Base-by-base conservation (phyloP, 2,888 invertebrate species). In the Flexamia atlantica region DNA sequence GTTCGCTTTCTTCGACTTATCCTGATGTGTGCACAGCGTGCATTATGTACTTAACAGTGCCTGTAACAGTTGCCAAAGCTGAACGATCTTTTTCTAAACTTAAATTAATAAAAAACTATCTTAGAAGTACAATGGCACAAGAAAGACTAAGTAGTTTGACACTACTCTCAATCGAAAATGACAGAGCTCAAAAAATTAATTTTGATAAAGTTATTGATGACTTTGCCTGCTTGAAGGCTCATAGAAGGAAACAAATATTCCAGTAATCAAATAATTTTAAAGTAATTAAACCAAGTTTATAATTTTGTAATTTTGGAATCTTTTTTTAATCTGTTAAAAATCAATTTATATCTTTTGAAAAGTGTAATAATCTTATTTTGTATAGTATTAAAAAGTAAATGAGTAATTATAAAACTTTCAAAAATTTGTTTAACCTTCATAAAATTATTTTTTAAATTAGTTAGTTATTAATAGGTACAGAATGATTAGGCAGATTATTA, bases 21-120 rank as follows among this genome's bases (percentile, higher is more conserved):
- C 74, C 74, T 72, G 74, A 72, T 36, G 32, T 72, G 14, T 40
- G 74, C 32, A 72, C 74, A 72, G 74, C 32, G 14, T 72, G 74
- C 32, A 72, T 72, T 25, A 72, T 72, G 74, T 72, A 72, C 25
- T 28, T 64, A 25, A 64, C 64, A 23, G 64, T 64, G 23, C 64
- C 64, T 64, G 64, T 64, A 20, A 64, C 64, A 5, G 64, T 36
- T 36, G 28, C 20, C 2, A 64, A 20, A 28, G 64, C 28, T 64
- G 64, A 64, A 25, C 23, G 20, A 14, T 64, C 64, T 23, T 64
- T 64, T 64, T 64, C 64, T 14, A 64, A 64, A 72, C 32, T 36
- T 17, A 72, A 72, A 36, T 36, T 72, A 32, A 72, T 72, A 17
- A 72, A n/a, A 32, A 72, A 72, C 28, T 72, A 72, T 72, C 32